Percentiles rank a stretch among this genome's conserved stretches.
These are phyloP conservation scores for Sinella curviseta DNA, from an alignment of 1,140 invertebrate genomes.

Conservation along the genomic window DNA sequence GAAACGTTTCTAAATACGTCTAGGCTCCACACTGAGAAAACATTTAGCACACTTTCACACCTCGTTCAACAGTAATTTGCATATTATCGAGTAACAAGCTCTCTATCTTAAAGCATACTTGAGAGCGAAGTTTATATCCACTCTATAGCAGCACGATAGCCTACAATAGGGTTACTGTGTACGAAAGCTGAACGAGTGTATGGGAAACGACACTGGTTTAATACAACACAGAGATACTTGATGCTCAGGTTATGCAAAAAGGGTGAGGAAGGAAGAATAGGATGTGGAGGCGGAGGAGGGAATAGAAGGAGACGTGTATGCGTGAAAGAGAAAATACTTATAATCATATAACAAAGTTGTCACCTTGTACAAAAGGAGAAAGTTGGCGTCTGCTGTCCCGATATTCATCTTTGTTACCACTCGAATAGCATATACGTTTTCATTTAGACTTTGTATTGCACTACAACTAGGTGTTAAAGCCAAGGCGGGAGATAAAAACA, in stretches of 20 bases:
- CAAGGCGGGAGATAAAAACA: no score
- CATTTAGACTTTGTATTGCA: not conserved
- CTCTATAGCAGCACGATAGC: no score
- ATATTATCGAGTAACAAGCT: not conserved
- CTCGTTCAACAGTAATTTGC: not conserved
- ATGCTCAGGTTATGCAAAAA: no score
- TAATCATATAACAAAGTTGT: conserved; percentile 9
- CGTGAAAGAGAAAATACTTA: not conserved
- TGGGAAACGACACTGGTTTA: not conserved
- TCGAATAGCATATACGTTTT: not conserved
- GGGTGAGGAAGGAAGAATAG: no score
- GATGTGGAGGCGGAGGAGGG: not conserved
- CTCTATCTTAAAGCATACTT: no score
- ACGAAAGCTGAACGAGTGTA: not conserved
- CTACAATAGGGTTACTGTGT: no score
- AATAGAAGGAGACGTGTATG: not conserved
- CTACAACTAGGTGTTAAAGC: no score
- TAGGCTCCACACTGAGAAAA: not conserved
- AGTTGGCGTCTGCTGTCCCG: not conserved
- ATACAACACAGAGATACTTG: not conserved
- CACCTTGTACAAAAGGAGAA: not conserved
- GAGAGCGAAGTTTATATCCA: no score
- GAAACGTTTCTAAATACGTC: not conserved
- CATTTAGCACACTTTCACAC: not conserved
- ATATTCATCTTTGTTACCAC: conserved; percentile 4